phyloP scores from a whole-genome alignment of 2,797 vertebrate species.

The Triplophysa yarkandensis region DNA sequence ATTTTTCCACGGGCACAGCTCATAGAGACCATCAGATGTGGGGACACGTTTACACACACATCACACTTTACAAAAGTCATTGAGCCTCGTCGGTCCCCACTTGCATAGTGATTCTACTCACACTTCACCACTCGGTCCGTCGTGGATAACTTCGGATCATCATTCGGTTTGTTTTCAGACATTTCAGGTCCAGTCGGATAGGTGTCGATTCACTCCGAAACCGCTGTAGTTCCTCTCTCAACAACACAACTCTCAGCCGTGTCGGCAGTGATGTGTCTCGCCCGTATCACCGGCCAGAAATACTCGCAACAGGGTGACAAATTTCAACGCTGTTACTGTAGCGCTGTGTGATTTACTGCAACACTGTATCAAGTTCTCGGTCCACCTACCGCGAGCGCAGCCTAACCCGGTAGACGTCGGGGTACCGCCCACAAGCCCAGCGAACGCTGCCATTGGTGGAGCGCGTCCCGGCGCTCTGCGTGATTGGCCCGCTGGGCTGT shows the following conservation, averaged over 20 bases:
- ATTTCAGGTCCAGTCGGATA: constrained; percentile 89
- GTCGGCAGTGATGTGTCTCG: constrained; percentile 74
- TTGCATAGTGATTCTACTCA: constrained; percentile 72
- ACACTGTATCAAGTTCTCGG: constrained; percentile 72
- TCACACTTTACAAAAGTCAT: constrained; percentile 36
- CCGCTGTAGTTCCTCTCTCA: constrained; percentile 67
- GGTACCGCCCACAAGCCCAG: background rate
- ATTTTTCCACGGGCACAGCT: constrained; percentile 65
- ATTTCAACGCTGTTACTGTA: constrained; percentile 74
- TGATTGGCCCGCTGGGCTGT: background rate
- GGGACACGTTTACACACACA: constrained; percentile 31
- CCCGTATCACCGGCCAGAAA: constrained; percentile 77
- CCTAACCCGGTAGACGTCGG: background rate
- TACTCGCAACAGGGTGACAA: constrained; percentile 75
- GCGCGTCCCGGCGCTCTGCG: background rate
- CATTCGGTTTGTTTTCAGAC: constrained; percentile 95
- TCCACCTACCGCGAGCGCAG: constrained; percentile 30
- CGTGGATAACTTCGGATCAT: constrained; percentile 96
- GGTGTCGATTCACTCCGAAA: constrained; percentile 65
- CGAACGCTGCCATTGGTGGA: constrained; percentile 9
- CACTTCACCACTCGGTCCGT: constrained; percentile 96
- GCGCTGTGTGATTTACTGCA: constrained; percentile 79
- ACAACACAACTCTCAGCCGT: constrained; percentile 70
- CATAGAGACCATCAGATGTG: constrained; percentile 36
- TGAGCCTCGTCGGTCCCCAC: constrained; percentile 21